phyloP scores from a whole-genome alignment of 2,888 invertebrate genomes.

The Sthenelais limicola region DNA sequence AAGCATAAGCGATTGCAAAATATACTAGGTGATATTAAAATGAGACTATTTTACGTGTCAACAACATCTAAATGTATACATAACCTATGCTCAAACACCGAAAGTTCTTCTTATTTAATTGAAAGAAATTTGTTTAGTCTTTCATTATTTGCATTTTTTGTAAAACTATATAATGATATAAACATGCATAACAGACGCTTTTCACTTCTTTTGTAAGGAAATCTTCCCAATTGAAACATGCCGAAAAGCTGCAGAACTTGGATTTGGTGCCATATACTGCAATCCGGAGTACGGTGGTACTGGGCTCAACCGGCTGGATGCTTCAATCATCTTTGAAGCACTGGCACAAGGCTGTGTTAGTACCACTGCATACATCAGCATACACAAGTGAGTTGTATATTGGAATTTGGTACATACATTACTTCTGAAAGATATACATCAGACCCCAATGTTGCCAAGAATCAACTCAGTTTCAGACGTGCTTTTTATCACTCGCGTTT shows the following conservation, averaged over 20 bases:
- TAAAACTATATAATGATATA: neutral
- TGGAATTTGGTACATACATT: neutral
- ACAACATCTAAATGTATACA: neutral
- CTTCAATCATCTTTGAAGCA: slow-evolving; percentile 77
- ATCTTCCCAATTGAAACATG: slow-evolving; percentile 75
- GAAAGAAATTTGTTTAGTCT: neutral
- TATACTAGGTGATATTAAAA: neutral
- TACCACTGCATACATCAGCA: slow-evolving; percentile 76
- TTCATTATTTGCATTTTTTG: neutral
- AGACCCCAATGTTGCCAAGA: no score
- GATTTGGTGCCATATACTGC: slow-evolving; percentile 77
- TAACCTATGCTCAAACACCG: no score
- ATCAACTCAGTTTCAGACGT: no score
- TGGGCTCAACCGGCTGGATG: slow-evolving; percentile 74
- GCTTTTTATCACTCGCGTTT: no score
- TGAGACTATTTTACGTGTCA: neutral
- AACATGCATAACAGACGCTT: no score
- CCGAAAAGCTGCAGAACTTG: slow-evolving; percentile 74
- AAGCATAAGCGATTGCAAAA: neutral
- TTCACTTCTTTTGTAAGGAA: slow-evolving; percentile 67
- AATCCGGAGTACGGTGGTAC: slow-evolving; percentile 75
- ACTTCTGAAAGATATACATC: no score
- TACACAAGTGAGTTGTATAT: slow-evolving; percentile 74
- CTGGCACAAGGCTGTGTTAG: slow-evolving; percentile 75
- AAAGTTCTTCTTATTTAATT: neutral